Evolutionary conservation across 1,140 invertebrate species (phyloP), one percentile per base, ranked within the genome.

Genomic region (Chymomyza costata): DNA sequence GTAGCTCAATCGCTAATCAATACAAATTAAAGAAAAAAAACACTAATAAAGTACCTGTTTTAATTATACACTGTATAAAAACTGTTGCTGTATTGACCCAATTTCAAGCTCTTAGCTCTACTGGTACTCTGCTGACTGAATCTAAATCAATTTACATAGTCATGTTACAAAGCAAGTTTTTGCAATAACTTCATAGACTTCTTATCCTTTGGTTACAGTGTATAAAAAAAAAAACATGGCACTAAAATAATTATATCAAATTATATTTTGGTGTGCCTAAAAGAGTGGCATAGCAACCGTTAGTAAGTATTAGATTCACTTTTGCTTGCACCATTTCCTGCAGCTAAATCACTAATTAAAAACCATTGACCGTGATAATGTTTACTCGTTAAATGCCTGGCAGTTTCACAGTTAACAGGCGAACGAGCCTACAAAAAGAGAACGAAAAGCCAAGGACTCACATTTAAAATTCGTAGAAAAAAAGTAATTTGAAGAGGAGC

Each of bases 331-430:
- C 49, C 58, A 57, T 64, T 60, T 64, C 45, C 61, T 64, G 57
- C 63, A 63, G 53, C 53, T 39, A 66, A 66, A 63, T 62, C 40
- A 25, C 63, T 62, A 66, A 66, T 66, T 66, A 62, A 63, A 66
- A 66, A 46, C 54, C 63, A 55, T 66, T 66, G 59, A 66, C 59
- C 63, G 59, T 62, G 63, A 58, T 44, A 58, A 63, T 53, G 63
- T 58, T 46, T 63, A 62, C 52, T 47, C 14, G 44, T 51, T 40
- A 35, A 39, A 28, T 40, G 39, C 37, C 31, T 34, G 31, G 13
- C 31, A 34, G 31, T 34, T 34, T 17, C 21, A 11, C 30, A 28
- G 2, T 6, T 14, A 45, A 21, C 17, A 8, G 39, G 13, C 7
- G n/a, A n/a, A 44, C 8, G 3, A 25, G 11, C 13, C 16, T 44